Evolutionary conservation across 2,888 invertebrate species (phyloP), one percentile per base, ranked within the genome.

Genomic region (Plebejus melissa): DNA sequence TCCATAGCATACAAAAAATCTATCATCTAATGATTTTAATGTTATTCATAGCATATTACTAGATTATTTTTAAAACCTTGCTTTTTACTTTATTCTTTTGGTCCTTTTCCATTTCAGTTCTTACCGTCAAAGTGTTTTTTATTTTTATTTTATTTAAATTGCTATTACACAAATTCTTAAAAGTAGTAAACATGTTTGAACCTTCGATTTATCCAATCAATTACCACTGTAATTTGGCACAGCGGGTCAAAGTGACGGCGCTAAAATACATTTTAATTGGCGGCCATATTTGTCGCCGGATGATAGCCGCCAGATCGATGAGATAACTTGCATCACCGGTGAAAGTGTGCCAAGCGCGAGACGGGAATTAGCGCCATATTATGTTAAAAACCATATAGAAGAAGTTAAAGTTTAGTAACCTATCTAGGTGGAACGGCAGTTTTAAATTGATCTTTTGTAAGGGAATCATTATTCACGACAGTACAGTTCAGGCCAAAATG

Each of bases 291-390:
- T 65, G 65, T 65, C 36, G 65, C 60, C 60, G 11, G 13, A 32
- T 36, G 65, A 65, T 65, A 65, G 65, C 65, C 36, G 58, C 9
- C 9, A 16, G 72, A 54, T 72, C 72, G 50, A 11, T 13, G 54
- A 58, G 32, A 69, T 75, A 65, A 50, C 3, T 54, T 75, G 69
- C 75, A 75, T 74, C 71, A 60, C 6, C 11, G 65, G 76, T 74
- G 78, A 78, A 77, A 77, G 76, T 77, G 75, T 74, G 75, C 38
- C 75, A 72, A n/a, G 50, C 46, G 50, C n/a, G 50, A 36, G 36
- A 9, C 41, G 70, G 7, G 11, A 38, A 70, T 28, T 41, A 9
- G 22, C 32, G 28, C 11, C 9, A 4, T 65, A 32, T 65, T 13
- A 28, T 11, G 60, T 60, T 60, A 32, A 65, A 32, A 9, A 65